phyloP scores from a whole-genome alignment of 2,888 invertebrate genomes.

The Oasisia sp. region DNA sequence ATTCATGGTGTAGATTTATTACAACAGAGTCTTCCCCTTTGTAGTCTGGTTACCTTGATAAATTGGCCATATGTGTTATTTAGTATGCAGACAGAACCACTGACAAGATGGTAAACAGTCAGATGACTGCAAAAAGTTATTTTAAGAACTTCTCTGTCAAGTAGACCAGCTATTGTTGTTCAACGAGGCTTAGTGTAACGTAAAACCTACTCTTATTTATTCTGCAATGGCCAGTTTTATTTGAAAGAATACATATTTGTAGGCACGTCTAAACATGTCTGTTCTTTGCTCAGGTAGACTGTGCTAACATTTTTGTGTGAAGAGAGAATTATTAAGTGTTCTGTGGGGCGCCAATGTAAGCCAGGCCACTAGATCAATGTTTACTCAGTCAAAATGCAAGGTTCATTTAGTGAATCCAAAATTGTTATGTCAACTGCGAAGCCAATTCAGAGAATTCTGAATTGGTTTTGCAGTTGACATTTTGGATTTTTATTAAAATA shows the following conservation, averaged over 20 bases:
- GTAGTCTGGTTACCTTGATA: neutral
- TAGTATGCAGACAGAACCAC: neutral
- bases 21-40: neutral
- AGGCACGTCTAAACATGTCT: neutral
- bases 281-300: neutral
- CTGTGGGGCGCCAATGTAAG: too few species aligned
- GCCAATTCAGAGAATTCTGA: too few species aligned
- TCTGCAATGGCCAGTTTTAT: too few species aligned
- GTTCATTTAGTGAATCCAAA: too few species aligned
- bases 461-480: too few species aligned
- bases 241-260: neutral
- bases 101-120: neutral
- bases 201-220: neutral
- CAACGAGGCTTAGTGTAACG: neutral
- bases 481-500: too few species aligned
- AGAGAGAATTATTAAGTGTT: neutral
- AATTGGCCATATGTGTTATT: neutral
- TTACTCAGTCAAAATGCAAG: too few species aligned
- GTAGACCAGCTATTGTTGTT: neutral
- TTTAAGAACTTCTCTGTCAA: neutral
- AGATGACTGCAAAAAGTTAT: conserved; percentile 3
- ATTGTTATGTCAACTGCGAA: too few species aligned
- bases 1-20: neutral
- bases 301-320: neutral
- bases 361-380: too few species aligned